Evolutionary conservation across 2,113 vertebrate species (phyloP), one percentile per base, ranked within the genome.

Genomic region (Cyanistes caeruleus): DNA sequence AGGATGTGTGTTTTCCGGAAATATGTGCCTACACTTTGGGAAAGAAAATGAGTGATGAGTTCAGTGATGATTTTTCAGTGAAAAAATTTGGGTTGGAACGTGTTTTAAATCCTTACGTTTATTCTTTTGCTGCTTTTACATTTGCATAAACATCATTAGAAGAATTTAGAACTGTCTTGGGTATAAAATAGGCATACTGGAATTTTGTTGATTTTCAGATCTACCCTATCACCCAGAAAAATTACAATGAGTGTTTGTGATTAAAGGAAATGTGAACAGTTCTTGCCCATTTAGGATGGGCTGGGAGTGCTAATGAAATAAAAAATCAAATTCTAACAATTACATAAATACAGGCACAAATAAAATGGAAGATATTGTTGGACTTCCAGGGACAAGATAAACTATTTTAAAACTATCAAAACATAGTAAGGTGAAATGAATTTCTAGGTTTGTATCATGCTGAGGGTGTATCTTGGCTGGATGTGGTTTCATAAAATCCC

Each of bases 401-500:
- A 48, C 0, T 53, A 7, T 21, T 65, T 53, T n/a, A 8, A 53
- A 84, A 35, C 15, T 59, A 12, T 19, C 5, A 33, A 12, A 53
- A 23, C 1, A 41, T 20, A 22, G 4, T 25, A 43, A 9, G 0
- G 6, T 30, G 33, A 68, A 75, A 68, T 43, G 53, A 16, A 8
- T 2, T 0, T 18, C 39, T 46, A 46, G 5, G 0, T 21, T 81
- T 60, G 2, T 41, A 5, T 81, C 0, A 0, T 43, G 7, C 30
- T 44, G n/a, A 51, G 11, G 5, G 1, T 63, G 6, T 23, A 19
- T n/a, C 51, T 84, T 58, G 15, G 12, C 3, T 87, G 30, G 30
- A 19, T 69, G 21, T 19, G 7, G 3, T 64, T 69, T 81, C 10
- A 59, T 37, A 55, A 72, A 25, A 43, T 51, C 20, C 5, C 7